These are phyloP conservation scores for Schizopygopsis pylzovi DNA, from an alignment of 2,797 vertebrate species.

Conservation along the genomic window DNA sequence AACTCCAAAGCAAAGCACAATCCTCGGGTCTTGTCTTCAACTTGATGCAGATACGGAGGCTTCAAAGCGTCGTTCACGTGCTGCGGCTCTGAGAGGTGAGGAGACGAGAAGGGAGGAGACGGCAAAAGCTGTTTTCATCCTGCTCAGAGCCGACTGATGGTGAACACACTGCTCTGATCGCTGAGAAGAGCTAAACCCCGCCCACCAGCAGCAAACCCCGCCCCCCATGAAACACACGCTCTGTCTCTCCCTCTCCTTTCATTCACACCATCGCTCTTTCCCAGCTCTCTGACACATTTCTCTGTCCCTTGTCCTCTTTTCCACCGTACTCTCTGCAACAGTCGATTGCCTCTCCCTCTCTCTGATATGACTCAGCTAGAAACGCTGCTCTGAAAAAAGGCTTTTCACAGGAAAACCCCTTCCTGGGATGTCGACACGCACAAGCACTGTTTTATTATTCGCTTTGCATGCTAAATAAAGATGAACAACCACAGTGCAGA, in stretches of 20 bases:
- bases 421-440: neutral
- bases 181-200: slow-evolving; percentile 46
- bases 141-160: slow-evolving; percentile 53
- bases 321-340: slow-evolving; percentile 48
- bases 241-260: slow-evolving; percentile 57
- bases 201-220: slow-evolving; percentile 46
- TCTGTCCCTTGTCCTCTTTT: slow-evolving; percentile 48
- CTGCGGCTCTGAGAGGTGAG: slow-evolving; percentile 29
- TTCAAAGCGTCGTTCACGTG: neutral
- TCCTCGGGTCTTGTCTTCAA: slow-evolving; percentile 15
- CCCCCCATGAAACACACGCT: slow-evolving; percentile 45
- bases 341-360: slow-evolving; percentile 36
- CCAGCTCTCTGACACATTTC: slow-evolving; percentile 47
- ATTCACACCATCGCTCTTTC: slow-evolving; percentile 37
- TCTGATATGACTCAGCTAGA: slow-evolving; percentile 42
- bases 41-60: neutral
- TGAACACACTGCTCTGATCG: slow-evolving; percentile 50
- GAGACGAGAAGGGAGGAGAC: slow-evolving; percentile 43
- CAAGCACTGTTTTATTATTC: neutral
- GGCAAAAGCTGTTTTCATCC: slow-evolving; percentile 47
- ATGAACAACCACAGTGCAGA: neutral
- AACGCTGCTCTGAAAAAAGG: slow-evolving; percentile 6
- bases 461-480: neutral
- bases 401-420: slow-evolving; percentile 37
- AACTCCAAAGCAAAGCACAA: neutral